Evolutionary conservation across 2,113 vertebrate genomes (phyloP), one percentile per base, ranked within the genome.

Genomic region (Todiramphus saurophagus): DNA sequence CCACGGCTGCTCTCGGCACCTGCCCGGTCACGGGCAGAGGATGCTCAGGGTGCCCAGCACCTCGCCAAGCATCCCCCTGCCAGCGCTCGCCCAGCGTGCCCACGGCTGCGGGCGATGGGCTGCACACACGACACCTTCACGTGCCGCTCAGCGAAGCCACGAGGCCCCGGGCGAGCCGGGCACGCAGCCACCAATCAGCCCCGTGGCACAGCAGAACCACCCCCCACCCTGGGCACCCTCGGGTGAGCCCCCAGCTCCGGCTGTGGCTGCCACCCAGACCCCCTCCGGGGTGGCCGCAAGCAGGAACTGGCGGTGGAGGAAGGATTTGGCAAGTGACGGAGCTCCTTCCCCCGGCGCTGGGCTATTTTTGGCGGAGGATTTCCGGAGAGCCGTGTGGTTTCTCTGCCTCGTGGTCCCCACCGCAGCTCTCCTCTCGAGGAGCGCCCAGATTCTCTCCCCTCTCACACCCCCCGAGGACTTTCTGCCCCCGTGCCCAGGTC

Each of bases 331-430:
- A 86, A 63, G 58, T 7, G 58, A 58, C 85, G 58, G 58, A 9
- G 10, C 89, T 89, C 37, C 90, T 83, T 80, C 56, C 53, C 66
- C 72, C 18, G 11, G 68, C 6, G 62, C 83, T 7, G 69, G 73
- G 80, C 59, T 96, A 90, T 92, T 96, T 95, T 92, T 56, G 80
- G 95, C 87, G 0, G 3, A 92, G 91, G 93, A 92, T 96, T 96
- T 96, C 96, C 63, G 55, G 95, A 80, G 79, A 90, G 35, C 43
- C 25, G 5, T 16, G 82, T 62, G 90, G 70, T 77, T 94, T 77
- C 89, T 79, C 37, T 33, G 55, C 79, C 69, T 72, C 5, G 14
- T 18, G 64, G 75, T 92, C 37, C 88, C 43, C 80, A 55, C 24
- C 2, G 0, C 46, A 8, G 31, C 41, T 44, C 73, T 48, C 59